These are phyloP conservation scores for Perithous albicinctus DNA, from an alignment of 2,888 invertebrate genomes.

Conservation along the genomic window DNA sequence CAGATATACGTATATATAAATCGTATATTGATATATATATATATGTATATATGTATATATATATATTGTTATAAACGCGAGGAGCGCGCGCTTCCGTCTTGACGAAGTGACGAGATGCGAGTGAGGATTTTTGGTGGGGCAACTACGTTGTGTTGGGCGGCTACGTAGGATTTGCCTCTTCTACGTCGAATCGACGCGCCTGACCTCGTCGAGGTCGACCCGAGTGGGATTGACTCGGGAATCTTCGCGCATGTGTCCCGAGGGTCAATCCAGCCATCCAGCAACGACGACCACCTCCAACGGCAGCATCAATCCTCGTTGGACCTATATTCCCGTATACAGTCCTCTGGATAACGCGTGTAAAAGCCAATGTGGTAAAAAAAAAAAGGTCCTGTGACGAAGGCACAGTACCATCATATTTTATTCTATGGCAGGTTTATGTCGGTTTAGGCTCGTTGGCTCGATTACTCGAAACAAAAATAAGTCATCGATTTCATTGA, in stretches of 20 bases:
- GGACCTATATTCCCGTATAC: background rate
- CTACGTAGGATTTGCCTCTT: constrained; percentile 50
- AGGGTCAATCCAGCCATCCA: constrained; percentile 12
- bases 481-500: constrained; percentile 59
- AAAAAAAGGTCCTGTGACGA: too few relatives aligned
- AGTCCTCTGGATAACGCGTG: too few relatives aligned
- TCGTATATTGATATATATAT: background rate
- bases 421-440: constrained; percentile 6
- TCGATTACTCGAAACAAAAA: constrained; percentile 57
- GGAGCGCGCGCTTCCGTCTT: constrained; percentile 38
- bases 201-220: constrained; percentile 66
- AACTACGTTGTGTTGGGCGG: constrained; percentile 6
- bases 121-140: constrained; percentile 32
- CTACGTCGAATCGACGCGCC: constrained; percentile 66
- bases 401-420: background rate
- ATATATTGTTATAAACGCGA: background rate
- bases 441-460: background rate
- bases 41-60: background rate
- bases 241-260: constrained; percentile 70
- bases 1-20: background rate
- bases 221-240: constrained; percentile 66
- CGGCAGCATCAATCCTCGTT: constrained; percentile 1
- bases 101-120: constrained; percentile 20
- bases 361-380: too few relatives aligned
- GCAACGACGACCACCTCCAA: background rate